Percentiles rank a stretch among this genome's conserved stretches.
Conservation (phyloP, 53 echinoderm and acorn worm genomes). For the Glandiceps talaboti region DNA sequence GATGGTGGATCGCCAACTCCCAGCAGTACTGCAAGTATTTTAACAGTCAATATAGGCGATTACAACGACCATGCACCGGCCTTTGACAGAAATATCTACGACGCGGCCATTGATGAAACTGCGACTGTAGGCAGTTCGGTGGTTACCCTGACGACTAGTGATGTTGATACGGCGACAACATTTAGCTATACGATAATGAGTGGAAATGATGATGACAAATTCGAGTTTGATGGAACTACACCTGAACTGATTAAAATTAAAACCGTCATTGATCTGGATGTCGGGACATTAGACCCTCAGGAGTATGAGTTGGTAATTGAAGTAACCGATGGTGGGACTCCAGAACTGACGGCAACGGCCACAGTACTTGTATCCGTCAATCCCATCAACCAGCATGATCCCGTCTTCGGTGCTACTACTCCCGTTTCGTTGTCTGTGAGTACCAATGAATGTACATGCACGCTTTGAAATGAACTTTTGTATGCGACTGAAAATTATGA, state of each 20-base stretch:
- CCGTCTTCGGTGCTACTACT: background rate
- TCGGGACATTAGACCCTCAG: background rate
- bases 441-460: no score
- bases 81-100: background rate
- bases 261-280: background rate
- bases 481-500: no score
- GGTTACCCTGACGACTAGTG: background rate
- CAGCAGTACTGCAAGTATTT: background rate
- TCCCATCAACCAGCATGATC: background rate
- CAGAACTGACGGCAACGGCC: background rate
- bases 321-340: background rate
- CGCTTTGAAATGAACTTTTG: no score
- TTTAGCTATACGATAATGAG: background rate
- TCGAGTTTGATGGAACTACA: background rate
- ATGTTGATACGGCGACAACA: background rate
- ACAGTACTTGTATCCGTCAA: background rate
- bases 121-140: background rate
- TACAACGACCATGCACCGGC: background rate
- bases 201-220: background rate
- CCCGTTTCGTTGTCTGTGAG: no score
- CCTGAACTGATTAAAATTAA: background rate
- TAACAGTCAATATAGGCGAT: background rate
- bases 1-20: background rate
- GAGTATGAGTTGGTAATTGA: background rate
- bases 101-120: background rate